Percentiles rank a stretch among this genome's conserved stretches.
These are phyloP conservation scores for Scomber colias DNA, from an alignment of 2,113 vertebrate genomes.

Conservation along the genomic window DNA sequence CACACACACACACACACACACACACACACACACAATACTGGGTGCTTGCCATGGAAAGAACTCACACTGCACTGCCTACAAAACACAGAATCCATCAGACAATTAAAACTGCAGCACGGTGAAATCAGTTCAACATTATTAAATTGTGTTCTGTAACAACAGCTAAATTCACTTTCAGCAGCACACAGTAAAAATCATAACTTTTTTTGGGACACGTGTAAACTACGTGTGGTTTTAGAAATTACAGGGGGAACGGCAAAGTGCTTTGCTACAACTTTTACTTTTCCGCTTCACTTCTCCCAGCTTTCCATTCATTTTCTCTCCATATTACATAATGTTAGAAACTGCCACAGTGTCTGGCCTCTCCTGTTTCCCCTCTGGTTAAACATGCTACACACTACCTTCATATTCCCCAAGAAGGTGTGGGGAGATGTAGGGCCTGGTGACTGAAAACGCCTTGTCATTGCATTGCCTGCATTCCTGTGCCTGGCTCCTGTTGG, in stretches of 20 bases:
- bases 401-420: constrained; percentile 79
- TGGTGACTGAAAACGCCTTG: constrained; percentile 70
- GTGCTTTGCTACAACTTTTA: background rate
- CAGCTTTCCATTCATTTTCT: constrained; percentile 10
- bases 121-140: background rate
- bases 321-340: constrained; percentile 3
- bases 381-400: constrained; percentile 33
- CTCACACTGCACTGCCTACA: background rate
- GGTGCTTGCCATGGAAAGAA: background rate
- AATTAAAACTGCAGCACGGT: background rate
- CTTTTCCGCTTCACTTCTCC: constrained; percentile 14
- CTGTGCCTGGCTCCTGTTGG: constrained; percentile 76
- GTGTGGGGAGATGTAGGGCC: constrained; percentile 71
- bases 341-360: background rate
- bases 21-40: background rate
- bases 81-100: background rate
- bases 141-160: background rate
- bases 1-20: too few species aligned
- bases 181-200: too few species aligned
- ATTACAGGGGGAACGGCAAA: background rate
- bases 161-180: constrained; percentile 3
- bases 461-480: constrained; percentile 82
- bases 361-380: constrained; percentile 38
- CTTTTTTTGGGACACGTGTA: too few species aligned
- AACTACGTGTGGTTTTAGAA: background rate